Base-by-base conservation (phyloP, 2,888 invertebrate genomes). In the Boloria euphrosyne region DNA sequence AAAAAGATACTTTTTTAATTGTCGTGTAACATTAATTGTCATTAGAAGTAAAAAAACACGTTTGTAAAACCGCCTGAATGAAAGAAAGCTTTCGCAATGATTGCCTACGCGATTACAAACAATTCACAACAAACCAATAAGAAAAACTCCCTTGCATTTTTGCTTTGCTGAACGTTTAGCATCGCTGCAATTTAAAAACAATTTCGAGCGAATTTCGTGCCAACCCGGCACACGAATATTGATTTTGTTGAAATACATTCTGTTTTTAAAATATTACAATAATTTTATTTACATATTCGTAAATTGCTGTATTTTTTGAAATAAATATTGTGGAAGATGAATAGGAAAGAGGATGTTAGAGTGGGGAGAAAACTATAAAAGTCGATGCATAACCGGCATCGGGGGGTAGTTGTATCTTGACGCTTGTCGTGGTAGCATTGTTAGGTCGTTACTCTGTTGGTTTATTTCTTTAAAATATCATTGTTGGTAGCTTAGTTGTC, bases 161-260 rank as follows among this genome's bases (percentile, higher is more conserved):
- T 18, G 60, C 60, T 67, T 55, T 67, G 62, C 53, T 14, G 59
- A 65, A 65, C 47, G 50, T 59, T 70, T 67, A 62, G 57, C 51
- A 65, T 62, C 55, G 65, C 51, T 65, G 62, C 65, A 60, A 65
- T 65, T 70, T 65, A 31, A 62, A 69, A 70, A 70, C 67, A 70
- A 53, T 69, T 66, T 64, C 17, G 46, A 63, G 55, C 31, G 18
- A 67, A 65, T 65, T 62, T 47, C 18, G 60, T 47, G 69, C 65
- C 65, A 55, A 52, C 59, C 53, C 18, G 31, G 54, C 18, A 43
- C 43, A 47, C 46, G 46, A 43, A 51, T 62, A 46, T 63, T 46
- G 66, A 66, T 64, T 65, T 54, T 65, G 62, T 65, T 51, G 17
- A 55, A 3, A 14, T 18, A 16, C 16, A 16, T 58, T 16, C 13